Percentiles rank a stretch among this genome's conserved stretches.
phyloP scores from a whole-genome alignment of 2,113 vertebrate genomes.

The Acanthochromis polyacanthus region DNA sequence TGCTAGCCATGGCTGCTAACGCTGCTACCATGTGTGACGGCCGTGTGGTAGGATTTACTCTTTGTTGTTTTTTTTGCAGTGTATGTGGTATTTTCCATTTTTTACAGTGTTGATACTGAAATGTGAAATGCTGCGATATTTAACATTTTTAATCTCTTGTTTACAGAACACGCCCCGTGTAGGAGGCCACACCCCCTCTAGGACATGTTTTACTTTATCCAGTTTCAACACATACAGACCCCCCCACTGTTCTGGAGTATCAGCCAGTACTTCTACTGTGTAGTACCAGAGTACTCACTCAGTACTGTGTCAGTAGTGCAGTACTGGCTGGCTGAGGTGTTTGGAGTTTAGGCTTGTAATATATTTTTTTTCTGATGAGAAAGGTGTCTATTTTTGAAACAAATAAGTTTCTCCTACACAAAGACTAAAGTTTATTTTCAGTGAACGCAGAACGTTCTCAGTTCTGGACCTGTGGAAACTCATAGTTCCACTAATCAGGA shows the following conservation, averaged over 20 bases:
- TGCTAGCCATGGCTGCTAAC: slow-evolving; percentile 33
- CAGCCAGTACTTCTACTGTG: neutral
- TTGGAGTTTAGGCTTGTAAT: slow-evolving; percentile 48
- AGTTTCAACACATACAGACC: too few relatives aligned
- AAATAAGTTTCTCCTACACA: slow-evolving; percentile 55
- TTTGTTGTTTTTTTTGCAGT: slow-evolving; percentile 19
- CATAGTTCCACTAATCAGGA: too few relatives aligned
- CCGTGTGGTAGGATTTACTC: neutral
- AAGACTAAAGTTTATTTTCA: neutral
- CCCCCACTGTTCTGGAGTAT: neutral
- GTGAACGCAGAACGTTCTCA: too few relatives aligned
- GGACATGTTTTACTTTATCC: neutral
- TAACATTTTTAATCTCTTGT: slow-evolving; percentile 9
- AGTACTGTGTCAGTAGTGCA: slow-evolving; percentile 8
- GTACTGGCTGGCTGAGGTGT: neutral
- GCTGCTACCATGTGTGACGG: neutral
- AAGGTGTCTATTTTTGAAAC: slow-evolving; percentile 70
- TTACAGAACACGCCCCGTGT: slow-evolving; percentile 5
- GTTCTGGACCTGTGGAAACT: too few relatives aligned
- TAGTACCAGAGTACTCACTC: neutral
- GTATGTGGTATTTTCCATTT: too few relatives aligned
- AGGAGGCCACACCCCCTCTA: neutral
- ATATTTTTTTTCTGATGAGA: slow-evolving; percentile 63
- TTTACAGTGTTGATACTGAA: too few relatives aligned
- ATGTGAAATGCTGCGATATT: slow-evolving; percentile 28